phyloP scores from a whole-genome alignment of 1,140 invertebrate genomes.

The Potamilus streckersoni region DNA sequence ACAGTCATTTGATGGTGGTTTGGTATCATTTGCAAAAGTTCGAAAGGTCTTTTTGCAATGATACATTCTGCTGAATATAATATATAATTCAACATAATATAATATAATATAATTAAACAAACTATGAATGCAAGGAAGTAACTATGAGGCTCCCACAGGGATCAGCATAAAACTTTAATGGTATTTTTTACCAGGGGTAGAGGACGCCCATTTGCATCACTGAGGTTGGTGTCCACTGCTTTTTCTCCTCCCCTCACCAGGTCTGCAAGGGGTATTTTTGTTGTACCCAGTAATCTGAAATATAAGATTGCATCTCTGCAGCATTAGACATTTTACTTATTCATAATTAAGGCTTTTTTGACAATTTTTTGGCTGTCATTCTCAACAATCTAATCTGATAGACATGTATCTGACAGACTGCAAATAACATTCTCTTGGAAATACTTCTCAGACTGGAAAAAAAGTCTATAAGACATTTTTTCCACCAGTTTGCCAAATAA shows the following conservation, averaged over 20 bases:
- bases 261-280: constrained; percentile 57
- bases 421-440: no score
- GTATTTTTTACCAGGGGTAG: constrained; percentile 33
- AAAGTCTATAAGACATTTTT: neutral
- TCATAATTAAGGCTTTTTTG: no score
- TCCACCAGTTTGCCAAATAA: neutral
- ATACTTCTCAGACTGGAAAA: no score
- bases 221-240: constrained; percentile 54
- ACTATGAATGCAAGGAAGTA: neutral
- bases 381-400: no score
- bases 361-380: no score
- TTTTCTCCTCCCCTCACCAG: constrained; percentile 54
- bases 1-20: no score
- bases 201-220: constrained; percentile 53
- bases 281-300: constrained; percentile 61
- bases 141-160: neutral
- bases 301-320: neutral
- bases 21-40: no score
- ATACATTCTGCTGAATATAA: no score
- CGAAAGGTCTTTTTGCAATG: neutral
- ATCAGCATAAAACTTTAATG: neutral
- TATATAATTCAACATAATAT: neutral
- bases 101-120: neutral
- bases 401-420: no score
- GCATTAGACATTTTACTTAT: no score